Evolutionary conservation across 1,140 invertebrate species (phyloP), one percentile per base, ranked within the genome.

Genomic region (Reticulitermes speratus): DNA sequence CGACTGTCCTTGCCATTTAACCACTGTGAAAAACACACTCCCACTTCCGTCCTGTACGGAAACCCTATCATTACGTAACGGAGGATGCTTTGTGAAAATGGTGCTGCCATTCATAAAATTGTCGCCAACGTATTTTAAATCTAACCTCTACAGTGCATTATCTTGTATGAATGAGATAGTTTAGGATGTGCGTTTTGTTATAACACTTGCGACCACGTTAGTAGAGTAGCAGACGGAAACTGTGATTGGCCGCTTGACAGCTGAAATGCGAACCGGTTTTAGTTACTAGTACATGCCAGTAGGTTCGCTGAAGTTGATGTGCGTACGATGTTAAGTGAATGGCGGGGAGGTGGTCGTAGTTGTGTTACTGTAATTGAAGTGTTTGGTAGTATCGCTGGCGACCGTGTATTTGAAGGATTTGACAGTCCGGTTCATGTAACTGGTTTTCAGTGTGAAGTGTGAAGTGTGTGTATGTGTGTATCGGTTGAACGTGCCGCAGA

Each of bases 241-340:
- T 75, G 65, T 75, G 65, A 75, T 75, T 75, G 65, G 65, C n/a
- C 65, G n/a, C 65, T 75, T 75, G 65, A 30, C 65, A 75, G n/a
- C 14, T 75, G 65, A 75, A 75, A 30, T 14, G n/a, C n/a, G 65
- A 75, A 75, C 65, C 65, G 65, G 65, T 75, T 75, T 75, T 30
- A 75, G 65, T 75, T 75, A 30, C 65, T 75, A n/a, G 25, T 75
- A 30, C 1, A 75, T 75, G n/a, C 65, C 65, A 75, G 65, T 30
- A 75, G 65, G 65, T n/a, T 75, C 65, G 65, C 65, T 75, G 65
- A 25, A 30, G 65, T 75, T n/a, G 65, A 11, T 30, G 65, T 75
- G 65, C 65, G 65, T 75, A 75, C 65, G 65, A 75, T 75, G 65
- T 38, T 75, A 30, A 30, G n/a, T 75, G 65, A 75, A 75, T 75